A percentile compares a stretch with the other conserved stretches of the same genome.
phyloP scores from a whole-genome alignment of 2,888 invertebrate genomes.

The Ligdia adustata region DNA sequence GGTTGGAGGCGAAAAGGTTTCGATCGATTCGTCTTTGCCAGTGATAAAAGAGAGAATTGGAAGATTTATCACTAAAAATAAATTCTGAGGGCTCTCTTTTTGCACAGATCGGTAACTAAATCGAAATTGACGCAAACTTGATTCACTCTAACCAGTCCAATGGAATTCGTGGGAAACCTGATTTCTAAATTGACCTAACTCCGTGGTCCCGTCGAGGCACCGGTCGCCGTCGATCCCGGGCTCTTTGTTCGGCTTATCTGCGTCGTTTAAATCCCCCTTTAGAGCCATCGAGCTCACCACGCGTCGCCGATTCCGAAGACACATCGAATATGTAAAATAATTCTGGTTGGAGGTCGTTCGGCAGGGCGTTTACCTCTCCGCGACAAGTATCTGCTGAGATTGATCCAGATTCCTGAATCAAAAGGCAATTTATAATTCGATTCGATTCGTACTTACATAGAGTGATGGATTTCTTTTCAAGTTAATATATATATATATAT shows the following conservation, averaged over 20 bases:
- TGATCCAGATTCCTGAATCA: constrained; percentile 43
- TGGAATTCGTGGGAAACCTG: constrained; percentile 8
- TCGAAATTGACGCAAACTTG: constrained; percentile 5
- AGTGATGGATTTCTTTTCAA: neutral
- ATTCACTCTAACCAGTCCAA: constrained; percentile 1
- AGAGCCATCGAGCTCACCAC: constrained; percentile 13
- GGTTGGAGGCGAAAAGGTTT: constrained; percentile 27
- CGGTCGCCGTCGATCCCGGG: constrained; percentile 6
- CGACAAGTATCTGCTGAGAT: constrained; percentile 47
- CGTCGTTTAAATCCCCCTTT: constrained; percentile 15
- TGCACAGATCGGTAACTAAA: neutral
- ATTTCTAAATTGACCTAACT: constrained; percentile 17
- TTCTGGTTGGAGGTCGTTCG: constrained; percentile 47
- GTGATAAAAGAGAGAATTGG: constrained; percentile 22
- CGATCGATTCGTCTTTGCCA: constrained; percentile 26
- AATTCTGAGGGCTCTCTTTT: constrained; percentile 1
- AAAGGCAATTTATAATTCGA: constrained; percentile 17
- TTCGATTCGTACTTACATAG: neutral
- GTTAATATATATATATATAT: too few species aligned
- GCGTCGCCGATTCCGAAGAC: constrained; percentile 38
- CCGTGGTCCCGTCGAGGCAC: constrained; percentile 2
- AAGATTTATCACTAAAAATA: constrained; percentile 10
- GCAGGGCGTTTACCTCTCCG: constrained; percentile 55
- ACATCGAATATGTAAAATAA: constrained; percentile 59
- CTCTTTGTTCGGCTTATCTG: constrained; percentile 22